A percentile compares a stretch with the other conserved stretches of the same genome.
Conservation (phyloP, 2,797 vertebrate species). For the Natrix natrix region DNA sequence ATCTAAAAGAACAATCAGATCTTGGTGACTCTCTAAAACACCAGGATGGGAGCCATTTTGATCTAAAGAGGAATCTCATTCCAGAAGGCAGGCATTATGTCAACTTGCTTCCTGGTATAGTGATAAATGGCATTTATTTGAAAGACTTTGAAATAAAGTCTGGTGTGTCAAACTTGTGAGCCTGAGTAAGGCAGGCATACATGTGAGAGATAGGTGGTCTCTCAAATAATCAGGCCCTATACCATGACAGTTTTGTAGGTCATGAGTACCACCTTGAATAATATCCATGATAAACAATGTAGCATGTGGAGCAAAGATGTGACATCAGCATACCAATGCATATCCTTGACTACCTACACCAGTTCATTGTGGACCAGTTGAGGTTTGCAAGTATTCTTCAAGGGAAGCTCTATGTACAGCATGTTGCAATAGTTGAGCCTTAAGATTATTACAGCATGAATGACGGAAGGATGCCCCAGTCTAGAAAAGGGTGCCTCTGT, state of each 20-base stretch:
- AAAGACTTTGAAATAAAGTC: not conserved
- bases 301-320: not conserved
- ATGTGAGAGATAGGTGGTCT: not conserved
- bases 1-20: not conserved
- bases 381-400: not conserved
- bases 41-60: not conserved
- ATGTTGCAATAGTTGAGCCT: not conserved
- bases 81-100: not conserved
- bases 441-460: not conserved
- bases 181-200: not conserved
- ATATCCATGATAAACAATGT: not conserved
- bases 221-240: not conserved
- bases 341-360: not conserved
- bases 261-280: not conserved
- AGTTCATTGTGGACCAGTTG: not conserved
- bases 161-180: not conserved
- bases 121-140: not conserved
- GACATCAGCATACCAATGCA: not conserved
- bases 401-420: not conserved
- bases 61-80: not conserved
- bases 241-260: not conserved
- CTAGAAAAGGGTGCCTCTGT: not conserved
- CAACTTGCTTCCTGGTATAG: not conserved
- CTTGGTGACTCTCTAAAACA: not conserved
- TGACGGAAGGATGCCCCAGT: not conserved